Evolutionary conservation across 1,140 invertebrate genomes (phyloP).

Genomic region (Ditylenchus dipsaci): DNA sequence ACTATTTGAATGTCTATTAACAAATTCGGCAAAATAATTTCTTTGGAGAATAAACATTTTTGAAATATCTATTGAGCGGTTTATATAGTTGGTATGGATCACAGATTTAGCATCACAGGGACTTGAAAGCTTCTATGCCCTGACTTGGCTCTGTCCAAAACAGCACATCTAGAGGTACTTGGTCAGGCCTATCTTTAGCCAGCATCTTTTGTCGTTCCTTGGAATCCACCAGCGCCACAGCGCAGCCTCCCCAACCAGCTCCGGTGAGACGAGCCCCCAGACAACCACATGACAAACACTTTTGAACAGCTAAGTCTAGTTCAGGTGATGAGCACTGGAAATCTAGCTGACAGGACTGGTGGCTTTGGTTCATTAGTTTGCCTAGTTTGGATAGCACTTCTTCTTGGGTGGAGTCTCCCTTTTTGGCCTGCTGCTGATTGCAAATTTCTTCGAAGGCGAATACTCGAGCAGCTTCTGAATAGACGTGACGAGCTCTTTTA

Average conservation of each 20-base stretch:
- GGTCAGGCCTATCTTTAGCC: conserved; percentile 3
- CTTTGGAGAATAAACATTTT: too few relatives aligned
- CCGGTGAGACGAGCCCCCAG: conserved; percentile 78
- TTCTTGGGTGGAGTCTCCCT: neutral
- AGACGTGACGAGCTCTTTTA: conserved; percentile 83
- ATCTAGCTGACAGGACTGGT: conserved; percentile 74
- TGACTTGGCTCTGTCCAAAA: conserved; percentile 45
- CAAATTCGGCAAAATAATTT: too few relatives aligned
- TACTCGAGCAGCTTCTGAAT: conserved; percentile 71
- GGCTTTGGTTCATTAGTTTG: conserved; percentile 65
- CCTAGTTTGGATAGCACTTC: conserved; percentile 4
- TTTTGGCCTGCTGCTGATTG: conserved; percentile 44
- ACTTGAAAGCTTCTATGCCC: conserved; percentile 38
- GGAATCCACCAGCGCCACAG: conserved; percentile 72
- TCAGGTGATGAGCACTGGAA: conserved; percentile 86
- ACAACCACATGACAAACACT: conserved; percentile 70
- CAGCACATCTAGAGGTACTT: conserved; percentile 36
- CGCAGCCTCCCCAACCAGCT: conserved; percentile 86
- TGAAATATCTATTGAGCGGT: too few relatives aligned
- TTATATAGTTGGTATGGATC: too few relatives aligned
- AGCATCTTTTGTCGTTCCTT: conserved; percentile 65
- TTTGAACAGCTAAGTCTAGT: conserved; percentile 76
- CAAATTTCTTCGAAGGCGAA: conserved; percentile 71
- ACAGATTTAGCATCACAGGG: neutral
- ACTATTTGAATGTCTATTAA: too few relatives aligned